phyloP scores from a whole-genome alignment of 2,888 invertebrate genomes.

The Danaus chrysippus region DNA sequence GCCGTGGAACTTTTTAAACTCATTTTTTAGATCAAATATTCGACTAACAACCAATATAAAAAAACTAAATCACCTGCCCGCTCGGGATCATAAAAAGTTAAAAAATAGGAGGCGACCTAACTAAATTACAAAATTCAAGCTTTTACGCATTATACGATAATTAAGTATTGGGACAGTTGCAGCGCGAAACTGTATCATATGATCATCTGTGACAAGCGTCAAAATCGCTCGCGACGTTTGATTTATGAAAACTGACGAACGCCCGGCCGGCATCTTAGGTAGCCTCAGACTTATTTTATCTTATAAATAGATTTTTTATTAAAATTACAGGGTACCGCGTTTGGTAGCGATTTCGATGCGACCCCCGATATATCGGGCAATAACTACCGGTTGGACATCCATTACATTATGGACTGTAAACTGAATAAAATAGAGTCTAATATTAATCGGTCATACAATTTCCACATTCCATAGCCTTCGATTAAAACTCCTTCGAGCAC shows the following conservation, averaged over 20 bases:
- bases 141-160: constrained; percentile 72
- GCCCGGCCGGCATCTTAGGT: constrained; percentile 74
- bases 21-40: constrained; percentile 49
- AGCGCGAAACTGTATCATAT: constrained; percentile 63
- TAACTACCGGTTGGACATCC: constrained; percentile 47
- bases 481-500: constrained; percentile 37
- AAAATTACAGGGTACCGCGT: constrained; percentile 78
- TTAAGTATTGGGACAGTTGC: constrained; percentile 44
- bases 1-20: constrained; percentile 53
- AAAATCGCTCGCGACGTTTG: constrained; percentile 59
- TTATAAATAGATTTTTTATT: constrained; percentile 79
- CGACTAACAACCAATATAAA: constrained; percentile 37
- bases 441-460: constrained; percentile 46
- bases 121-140: constrained; percentile 77
- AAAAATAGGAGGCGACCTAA: constrained; percentile 78
- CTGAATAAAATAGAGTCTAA: constrained; percentile 57
- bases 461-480: constrained; percentile 31
- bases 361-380: constrained; percentile 46
- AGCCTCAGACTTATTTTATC: constrained; percentile 76
- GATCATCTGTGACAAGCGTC: constrained; percentile 66
- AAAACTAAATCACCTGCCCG: constrained; percentile 66
- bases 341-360: constrained; percentile 75
- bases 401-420: constrained; percentile 59
- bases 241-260: constrained; percentile 72
- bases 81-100: constrained; percentile 62